Base-by-base conservation (phyloP, 2,797 vertebrate species). In the Spizella passerina region DNA sequence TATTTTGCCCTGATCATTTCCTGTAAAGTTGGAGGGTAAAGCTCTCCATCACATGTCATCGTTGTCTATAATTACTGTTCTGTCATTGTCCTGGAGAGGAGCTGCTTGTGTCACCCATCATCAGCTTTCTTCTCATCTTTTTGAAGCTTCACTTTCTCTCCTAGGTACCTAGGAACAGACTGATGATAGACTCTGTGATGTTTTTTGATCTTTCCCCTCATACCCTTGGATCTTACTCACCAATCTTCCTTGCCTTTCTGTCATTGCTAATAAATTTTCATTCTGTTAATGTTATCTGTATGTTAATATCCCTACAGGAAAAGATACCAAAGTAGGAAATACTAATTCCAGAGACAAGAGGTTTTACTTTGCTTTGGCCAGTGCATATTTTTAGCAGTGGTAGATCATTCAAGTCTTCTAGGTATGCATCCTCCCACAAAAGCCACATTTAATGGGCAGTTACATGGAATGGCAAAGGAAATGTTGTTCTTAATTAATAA, bases 151-250 rank as follows among this genome's bases (percentile, higher is more conserved):
- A 29, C 80, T 82, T 86, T 88, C 88, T 89, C 91, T 92, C 61
- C 69, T 81, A 95, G 72, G 65, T 94, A 83, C 60, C 79, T 77
- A 27, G 59, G 71, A 89, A 84, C 56, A 88, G 23, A 29, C 36
- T 73, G 90, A 89, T 86, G 73, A 82, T 95, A 93, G 82, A 65
- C 53, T 86, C 79, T 75, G 61, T 86, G 66, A 78, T 72, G 88
- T 75, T 92, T 85, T 91, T 88, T 91, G 83, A 76, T 76, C 94
- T 83, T 86, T 93, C 73, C 68, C 88, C 84, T 93, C 90, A 69
- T 87, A 89, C 61, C 76, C 63, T 78, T 86, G 72, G 79, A 83
- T 91, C 90, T 93, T 61, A 39, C 79, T 83, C 32, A 19, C 81
- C 80, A 50, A 64, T 86, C 56, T 88, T 86, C 76, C 34, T 87